phyloP scores from a whole-genome alignment of 2,797 vertebrate species.

The Octomys mimax region DNA sequence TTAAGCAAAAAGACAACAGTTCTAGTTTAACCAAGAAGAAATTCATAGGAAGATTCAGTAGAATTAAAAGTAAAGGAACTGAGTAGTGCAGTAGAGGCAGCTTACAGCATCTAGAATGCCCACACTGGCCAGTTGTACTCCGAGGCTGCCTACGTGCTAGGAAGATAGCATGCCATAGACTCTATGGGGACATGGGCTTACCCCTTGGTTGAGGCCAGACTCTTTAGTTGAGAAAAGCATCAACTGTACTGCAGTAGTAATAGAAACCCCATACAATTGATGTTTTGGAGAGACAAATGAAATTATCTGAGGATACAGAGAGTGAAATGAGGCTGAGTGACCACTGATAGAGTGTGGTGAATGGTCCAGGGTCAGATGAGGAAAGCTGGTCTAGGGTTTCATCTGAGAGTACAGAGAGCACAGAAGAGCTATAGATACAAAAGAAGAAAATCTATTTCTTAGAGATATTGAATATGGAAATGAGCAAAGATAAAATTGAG shows the following conservation, averaged over 20 bases:
- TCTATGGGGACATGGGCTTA: not conserved
- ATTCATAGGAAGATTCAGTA: not conserved
- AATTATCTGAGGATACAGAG: not conserved
- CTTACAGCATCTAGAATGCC: too few species aligned
- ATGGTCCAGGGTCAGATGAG: not conserved
- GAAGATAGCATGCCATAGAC: not conserved
- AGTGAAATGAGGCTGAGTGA: not conserved
- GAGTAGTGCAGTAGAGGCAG: not conserved
- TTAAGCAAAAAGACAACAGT: not conserved
- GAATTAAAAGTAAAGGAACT: slow-evolving; percentile 13
- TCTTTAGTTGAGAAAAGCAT: not conserved
- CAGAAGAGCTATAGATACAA: not conserved
- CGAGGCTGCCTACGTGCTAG: not conserved
- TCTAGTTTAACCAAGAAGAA: not conserved
- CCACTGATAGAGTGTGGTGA: not conserved
- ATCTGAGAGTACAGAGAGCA: not conserved
- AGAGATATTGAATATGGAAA: not conserved
- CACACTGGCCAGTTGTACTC: not conserved
- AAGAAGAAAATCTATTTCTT: not conserved
- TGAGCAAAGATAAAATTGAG: not conserved
- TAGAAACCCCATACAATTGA: not conserved
- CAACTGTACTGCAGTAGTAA: not conserved
- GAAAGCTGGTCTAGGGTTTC: not conserved
- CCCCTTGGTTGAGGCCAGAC: not conserved
- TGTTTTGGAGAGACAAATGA: not conserved